A percentile compares a stretch with the other conserved stretches of the same genome.
Conservation (phyloP, 2,113 vertebrate genomes). For the Rhabdomys dilectus region DNA sequence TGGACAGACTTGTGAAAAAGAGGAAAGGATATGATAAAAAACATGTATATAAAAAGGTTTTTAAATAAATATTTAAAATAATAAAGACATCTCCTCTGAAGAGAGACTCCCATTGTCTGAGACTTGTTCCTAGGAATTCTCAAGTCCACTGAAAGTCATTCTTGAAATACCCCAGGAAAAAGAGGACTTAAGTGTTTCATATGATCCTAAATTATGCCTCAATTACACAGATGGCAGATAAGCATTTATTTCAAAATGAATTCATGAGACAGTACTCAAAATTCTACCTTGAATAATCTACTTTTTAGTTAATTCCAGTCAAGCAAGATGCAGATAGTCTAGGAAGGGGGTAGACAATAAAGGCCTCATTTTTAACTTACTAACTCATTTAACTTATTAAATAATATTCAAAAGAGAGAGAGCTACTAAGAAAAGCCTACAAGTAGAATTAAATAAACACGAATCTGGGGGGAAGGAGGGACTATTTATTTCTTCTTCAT, state of each 20-base stretch:
- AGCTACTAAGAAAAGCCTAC: neutral
- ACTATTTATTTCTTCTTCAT: neutral
- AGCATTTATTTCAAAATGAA: constrained; percentile 5
- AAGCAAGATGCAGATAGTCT: neutral
- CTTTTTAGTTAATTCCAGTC: neutral
- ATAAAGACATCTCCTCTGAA: neutral
- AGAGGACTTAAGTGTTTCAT: neutral
- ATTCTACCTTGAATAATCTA: neutral
- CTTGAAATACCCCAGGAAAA: neutral
- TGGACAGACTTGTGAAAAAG: neutral
- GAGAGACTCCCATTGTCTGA: neutral
- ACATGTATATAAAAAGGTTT: neutral
- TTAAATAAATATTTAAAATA: neutral
- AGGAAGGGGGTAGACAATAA: neutral
- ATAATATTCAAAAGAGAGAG: neutral
- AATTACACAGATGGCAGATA: neutral
- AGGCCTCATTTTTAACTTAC: neutral
- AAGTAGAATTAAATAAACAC: neutral
- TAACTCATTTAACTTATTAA: neutral
- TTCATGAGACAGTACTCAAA: neutral
- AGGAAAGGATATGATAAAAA: neutral
- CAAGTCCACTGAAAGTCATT: neutral
- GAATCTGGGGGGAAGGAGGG: neutral
- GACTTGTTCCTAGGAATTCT: neutral
- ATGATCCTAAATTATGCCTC: neutral